phyloP scores from a whole-genome alignment of 1,140 invertebrate species.

The Contarinia nasturtii region DNA sequence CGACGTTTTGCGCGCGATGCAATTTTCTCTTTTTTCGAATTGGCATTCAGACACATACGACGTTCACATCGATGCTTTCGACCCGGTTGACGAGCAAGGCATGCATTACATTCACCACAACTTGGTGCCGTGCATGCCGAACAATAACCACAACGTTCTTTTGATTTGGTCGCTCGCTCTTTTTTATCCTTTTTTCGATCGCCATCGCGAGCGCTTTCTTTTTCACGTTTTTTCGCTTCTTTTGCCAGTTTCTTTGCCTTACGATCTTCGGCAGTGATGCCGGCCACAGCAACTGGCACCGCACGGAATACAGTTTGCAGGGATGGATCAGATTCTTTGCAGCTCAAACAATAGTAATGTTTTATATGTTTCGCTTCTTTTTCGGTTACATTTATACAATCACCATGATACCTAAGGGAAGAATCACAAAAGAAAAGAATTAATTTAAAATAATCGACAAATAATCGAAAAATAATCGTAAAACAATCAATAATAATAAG shows the following conservation, averaged over 20 bases:
- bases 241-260: conserved; percentile 21
- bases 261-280: conserved; percentile 5
- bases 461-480: too few species aligned
- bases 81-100: conserved; percentile 60
- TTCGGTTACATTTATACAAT: conserved; percentile 89
- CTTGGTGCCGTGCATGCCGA: conserved; percentile 63
- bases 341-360: conserved; percentile 80
- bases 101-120: conserved; percentile 54
- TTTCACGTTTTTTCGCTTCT: conserved; percentile 18
- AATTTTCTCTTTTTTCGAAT: conserved; percentile 8
- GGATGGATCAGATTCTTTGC: conserved; percentile 60
- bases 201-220: conserved; percentile 16
- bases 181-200: conserved; percentile 7
- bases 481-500: too few species aligned
- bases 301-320: conserved; percentile 52
- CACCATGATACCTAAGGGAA: conserved; percentile 96
- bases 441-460: too few species aligned
- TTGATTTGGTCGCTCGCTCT: conserved; percentile 17
- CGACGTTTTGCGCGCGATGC: conserved; percentile 22
- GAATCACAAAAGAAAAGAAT: too few species aligned
- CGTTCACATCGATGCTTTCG: conserved; percentile 54
- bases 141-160: conserved; percentile 61
- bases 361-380: conserved; percentile 83
- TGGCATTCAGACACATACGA: conserved; percentile 16
- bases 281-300: conserved; percentile 9